Evolutionary conservation across 1,140 invertebrate species (phyloP).

Genomic region (Lethocerus indicus): DNA sequence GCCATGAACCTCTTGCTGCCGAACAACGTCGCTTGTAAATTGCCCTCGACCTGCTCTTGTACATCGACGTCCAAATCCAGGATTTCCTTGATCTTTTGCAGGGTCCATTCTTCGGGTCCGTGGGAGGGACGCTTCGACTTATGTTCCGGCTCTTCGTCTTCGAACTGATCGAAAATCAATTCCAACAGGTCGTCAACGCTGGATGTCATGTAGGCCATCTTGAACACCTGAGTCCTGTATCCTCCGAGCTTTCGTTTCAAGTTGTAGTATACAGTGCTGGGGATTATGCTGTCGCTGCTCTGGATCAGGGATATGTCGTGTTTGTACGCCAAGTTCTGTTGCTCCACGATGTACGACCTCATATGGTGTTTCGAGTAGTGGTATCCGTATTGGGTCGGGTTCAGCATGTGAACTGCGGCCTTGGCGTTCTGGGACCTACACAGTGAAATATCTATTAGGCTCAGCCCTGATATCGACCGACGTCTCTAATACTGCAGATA

Average conservation of each 20-base stretch:
- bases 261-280: slow-evolving; percentile 26
- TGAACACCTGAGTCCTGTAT: slow-evolving; percentile 18
- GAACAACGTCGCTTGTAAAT: slow-evolving; percentile 26
- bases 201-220: too few relatives aligned
- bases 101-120: slow-evolving; percentile 22
- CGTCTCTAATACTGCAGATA: too few relatives aligned
- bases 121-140: slow-evolving; percentile 3
- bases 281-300: slow-evolving; percentile 33
- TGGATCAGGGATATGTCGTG: slow-evolving; percentile 28
- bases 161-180: neutral
- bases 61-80: slow-evolving; percentile 34
- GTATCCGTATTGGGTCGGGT: slow-evolving; percentile 28
- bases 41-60: slow-evolving; percentile 34
- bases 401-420: slow-evolving; percentile 33
- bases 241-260: slow-evolving; percentile 26
- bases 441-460: too few relatives aligned
- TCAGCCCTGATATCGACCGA: too few relatives aligned
- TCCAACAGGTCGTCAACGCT: neutral
- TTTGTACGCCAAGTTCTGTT: slow-evolving; percentile 18
- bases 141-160: neutral
- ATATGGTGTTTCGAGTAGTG: slow-evolving; percentile 31
- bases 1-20: slow-evolving; percentile 29
- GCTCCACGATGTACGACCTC: slow-evolving; percentile 16
- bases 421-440: slow-evolving; percentile 34
- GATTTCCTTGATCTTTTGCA: slow-evolving; percentile 32